phyloP scores from a whole-genome alignment of 2,113 vertebrate genomes.

The Xerus inauris region DNA sequence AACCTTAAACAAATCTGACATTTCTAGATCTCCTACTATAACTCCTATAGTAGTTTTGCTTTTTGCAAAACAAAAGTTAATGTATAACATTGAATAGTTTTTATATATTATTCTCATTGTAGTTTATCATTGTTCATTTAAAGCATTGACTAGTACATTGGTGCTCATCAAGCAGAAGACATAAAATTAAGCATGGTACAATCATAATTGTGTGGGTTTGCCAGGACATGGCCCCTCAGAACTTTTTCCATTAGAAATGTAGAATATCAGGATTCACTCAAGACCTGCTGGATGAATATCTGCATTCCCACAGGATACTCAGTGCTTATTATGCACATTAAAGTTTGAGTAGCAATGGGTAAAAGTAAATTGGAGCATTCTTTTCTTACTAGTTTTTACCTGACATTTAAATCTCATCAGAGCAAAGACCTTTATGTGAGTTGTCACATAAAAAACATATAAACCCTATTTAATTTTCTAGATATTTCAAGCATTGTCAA shows the following conservation, averaged over 20 bases:
- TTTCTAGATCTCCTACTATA: not conserved
- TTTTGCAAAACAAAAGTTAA: constrained; percentile 5
- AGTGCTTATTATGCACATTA: not conserved
- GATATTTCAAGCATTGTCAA: not conserved
- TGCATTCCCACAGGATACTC: not conserved
- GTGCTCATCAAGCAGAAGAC: not conserved
- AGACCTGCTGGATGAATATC: not conserved
- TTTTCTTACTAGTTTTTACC: not conserved
- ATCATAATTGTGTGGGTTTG: not conserved
- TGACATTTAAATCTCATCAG: not conserved
- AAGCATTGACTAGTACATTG: not conserved
- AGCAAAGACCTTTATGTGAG: not conserved
- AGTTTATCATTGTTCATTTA: not conserved
- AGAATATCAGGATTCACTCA: not conserved
- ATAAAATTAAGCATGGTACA: not conserved
- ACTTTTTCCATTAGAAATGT: not conserved
- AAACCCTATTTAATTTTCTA: constrained; percentile 27
- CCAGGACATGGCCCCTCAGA: not conserved
- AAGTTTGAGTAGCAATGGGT: not conserved
- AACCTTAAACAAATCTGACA: not conserved
- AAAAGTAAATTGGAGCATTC: not conserved
- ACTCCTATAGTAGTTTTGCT: not conserved
- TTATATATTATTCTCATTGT: not conserved
- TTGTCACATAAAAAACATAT: not conserved
- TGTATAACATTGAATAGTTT: not conserved